These are phyloP conservation scores for Mirounga angustirostris DNA, from an alignment of 2,113 vertebrate genomes.

Conservation along the genomic window DNA sequence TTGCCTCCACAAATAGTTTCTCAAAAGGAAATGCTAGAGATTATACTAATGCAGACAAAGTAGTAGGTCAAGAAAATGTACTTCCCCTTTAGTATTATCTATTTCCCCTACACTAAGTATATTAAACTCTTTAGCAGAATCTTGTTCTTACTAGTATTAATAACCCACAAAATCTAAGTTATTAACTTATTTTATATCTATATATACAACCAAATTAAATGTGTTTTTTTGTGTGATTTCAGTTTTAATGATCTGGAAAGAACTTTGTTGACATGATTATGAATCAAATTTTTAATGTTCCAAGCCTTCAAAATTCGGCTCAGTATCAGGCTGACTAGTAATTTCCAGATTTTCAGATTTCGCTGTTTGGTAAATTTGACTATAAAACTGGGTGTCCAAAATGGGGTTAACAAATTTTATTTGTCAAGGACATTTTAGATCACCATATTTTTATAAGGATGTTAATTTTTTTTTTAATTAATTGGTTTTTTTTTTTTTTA, in stretches of 20 bases:
- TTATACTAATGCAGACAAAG: background rate
- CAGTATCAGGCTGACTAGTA: background rate
- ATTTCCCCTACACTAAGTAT: background rate
- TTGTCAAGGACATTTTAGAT: constrained; percentile 30
- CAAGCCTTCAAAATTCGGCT: constrained; percentile 28
- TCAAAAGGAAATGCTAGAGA: constrained; percentile 25
- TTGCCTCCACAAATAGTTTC: constrained; percentile 35
- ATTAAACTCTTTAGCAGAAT: constrained; percentile 28
- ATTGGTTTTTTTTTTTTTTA: no score
- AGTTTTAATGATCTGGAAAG: background rate
- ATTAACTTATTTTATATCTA: background rate
- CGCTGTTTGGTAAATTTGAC: background rate
- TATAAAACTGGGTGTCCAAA: constrained; percentile 8
- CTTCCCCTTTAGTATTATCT: background rate
- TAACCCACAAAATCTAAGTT: background rate
- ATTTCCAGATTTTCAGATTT: constrained; percentile 3
- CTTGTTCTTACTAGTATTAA: background rate
- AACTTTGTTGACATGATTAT: background rate
- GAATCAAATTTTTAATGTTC: constrained; percentile 25
- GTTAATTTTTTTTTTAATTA: background rate
- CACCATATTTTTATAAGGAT: background rate
- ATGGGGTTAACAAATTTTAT: background rate
- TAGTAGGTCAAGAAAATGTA: background rate
- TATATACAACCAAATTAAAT: background rate
- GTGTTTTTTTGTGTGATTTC: background rate